Evolutionary conservation across 2,113 vertebrate genomes (phyloP), one percentile per base, ranked within the genome.

Genomic region (Rhynchomys soricoides): DNA sequence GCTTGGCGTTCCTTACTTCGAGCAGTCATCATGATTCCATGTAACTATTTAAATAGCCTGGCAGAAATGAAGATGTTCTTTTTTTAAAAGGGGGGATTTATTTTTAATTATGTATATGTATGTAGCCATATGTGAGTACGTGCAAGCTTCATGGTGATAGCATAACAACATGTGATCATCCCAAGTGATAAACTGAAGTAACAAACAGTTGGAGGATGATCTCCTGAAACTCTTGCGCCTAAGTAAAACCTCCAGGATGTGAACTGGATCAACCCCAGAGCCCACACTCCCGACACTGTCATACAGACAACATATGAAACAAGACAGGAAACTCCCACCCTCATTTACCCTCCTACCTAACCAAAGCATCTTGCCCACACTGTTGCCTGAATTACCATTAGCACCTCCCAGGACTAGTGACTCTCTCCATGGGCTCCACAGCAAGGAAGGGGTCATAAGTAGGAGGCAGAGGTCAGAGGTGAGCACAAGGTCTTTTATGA

Each of bases 401-500:
- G 31, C 1, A 12, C 64, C 75, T 97, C 68, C 88, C 94, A 45
- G 16, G 73, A 88, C 71, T 79, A 90, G 85, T 79, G 89, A 91
- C 94, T 96, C 73, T 96, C 87, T 97, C 86, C 89, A 43, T 15
- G 79, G 87, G 52, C 75, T 97, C 74, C 86, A 94, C 50, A 31
- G 79, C 55, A 40, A 86, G 62, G 83, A 62, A 81, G 45, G 75
- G 43, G 83, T 81, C 95, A 96, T 86, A 98, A 98, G 97, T 93
- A 98, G 98, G 95, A 98, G 97, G 96, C 97, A 95, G 95, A 97
- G 95, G 97, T 97, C 11, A 94, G 97, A 97, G 95, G 94, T 97
- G 97, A 97, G 94, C 97, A 98, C 97, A 97, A 98, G 97, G 90
- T 98, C 96, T 98, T 98, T 98, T 98, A 98, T 98, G 98, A 98